These are phyloP conservation scores for Pristionchus entomophagus DNA, from an alignment of 2,888 invertebrate species.

Conservation along the genomic window DNA sequence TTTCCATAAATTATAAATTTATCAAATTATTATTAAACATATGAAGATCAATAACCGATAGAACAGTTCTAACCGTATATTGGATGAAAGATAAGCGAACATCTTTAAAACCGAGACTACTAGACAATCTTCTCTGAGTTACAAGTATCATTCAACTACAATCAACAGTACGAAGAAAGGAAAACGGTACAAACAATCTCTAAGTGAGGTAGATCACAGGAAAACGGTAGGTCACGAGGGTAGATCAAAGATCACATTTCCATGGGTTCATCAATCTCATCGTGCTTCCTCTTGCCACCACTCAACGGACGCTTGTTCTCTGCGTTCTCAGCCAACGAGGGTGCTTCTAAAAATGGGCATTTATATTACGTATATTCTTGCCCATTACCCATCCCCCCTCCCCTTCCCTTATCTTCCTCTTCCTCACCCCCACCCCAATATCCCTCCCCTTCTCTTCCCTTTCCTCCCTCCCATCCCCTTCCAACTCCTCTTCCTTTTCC, in stretches of 20 bases:
- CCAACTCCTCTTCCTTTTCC: no score
- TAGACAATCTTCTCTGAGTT: not conserved
- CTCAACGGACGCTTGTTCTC: slow-evolving; percentile 2
- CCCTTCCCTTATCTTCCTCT: not conserved
- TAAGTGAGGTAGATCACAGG: not conserved
- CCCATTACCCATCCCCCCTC: not conserved
- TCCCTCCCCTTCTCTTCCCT: not conserved
- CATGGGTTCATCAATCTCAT: not conserved
- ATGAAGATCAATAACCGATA: not conserved
- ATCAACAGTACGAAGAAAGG: no score
- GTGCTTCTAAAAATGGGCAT: no score
- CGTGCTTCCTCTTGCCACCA: slow-evolving; percentile 13
- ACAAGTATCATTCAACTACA: no score
- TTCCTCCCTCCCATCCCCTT: not conserved
- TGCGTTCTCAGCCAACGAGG: not conserved
- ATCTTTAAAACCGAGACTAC: no score
- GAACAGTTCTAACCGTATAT: not conserved
- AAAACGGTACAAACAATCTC: no score
- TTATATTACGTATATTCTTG: no score
- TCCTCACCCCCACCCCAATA: not conserved
- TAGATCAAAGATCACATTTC: slow-evolving; percentile 14
- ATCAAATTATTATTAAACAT: not conserved
- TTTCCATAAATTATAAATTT: not conserved
- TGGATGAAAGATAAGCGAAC: no score
- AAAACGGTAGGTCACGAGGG: no score